These are phyloP conservation scores for Xylocampa areola DNA, from an alignment of 2,888 invertebrate species.

Conservation along the genomic window DNA sequence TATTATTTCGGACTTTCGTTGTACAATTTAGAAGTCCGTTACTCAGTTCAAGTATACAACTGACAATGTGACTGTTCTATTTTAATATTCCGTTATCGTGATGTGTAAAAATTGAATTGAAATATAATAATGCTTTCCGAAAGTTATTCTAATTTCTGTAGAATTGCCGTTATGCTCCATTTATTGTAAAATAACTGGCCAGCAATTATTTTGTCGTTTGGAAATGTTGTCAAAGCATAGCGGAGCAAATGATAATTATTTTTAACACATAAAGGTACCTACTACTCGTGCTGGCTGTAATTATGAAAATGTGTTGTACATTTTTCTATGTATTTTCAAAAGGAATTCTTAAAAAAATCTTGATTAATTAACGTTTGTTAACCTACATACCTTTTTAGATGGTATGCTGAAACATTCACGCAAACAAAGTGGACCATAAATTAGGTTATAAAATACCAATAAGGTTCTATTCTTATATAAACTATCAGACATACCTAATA, in stretches of 20 bases:
- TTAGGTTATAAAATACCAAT: too few relatives aligned
- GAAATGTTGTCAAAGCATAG: constrained; percentile 15
- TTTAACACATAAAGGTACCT: constrained; percentile 1
- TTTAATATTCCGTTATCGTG: constrained; percentile 7
- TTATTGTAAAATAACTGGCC: neutral
- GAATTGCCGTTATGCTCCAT: constrained; percentile 4
- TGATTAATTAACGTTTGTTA: constrained; percentile 3
- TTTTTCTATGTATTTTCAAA: neutral
- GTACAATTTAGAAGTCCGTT: too few relatives aligned
- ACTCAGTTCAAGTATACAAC: neutral
- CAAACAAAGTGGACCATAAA: too few relatives aligned
- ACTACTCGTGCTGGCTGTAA: neutral
- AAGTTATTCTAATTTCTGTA: constrained; percentile 7
- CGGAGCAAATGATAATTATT: constrained; percentile 19
- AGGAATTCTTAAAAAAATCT: neutral
- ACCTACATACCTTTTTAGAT: neutral
- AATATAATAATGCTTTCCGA: constrained; percentile 21
- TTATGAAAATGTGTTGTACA: constrained; percentile 14
- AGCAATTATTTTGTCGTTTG: constrained; percentile 43
- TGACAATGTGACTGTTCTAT: neutral
- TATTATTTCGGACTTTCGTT: too few relatives aligned
- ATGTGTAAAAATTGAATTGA: constrained; percentile 11
- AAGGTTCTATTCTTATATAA: too few relatives aligned
- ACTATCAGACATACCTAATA: too few relatives aligned
- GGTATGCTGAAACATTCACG: neutral